These are phyloP conservation scores for Shinisaurus crocodilurus DNA, from an alignment of 2,113 vertebrate species.

Conservation along the genomic window DNA sequence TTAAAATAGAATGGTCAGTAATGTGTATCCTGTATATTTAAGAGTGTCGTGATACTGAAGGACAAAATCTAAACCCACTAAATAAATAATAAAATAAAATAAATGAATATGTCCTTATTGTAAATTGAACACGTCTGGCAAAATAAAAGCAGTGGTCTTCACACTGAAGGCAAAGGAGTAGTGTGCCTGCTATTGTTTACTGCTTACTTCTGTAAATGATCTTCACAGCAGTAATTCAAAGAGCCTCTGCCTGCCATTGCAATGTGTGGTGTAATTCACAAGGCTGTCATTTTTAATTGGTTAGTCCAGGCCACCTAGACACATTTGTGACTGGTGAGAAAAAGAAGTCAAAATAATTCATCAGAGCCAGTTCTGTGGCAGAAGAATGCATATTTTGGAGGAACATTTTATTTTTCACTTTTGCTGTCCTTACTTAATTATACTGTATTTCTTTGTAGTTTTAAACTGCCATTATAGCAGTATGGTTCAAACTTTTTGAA, in stretches of 20 bases:
- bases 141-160: conserved; percentile 16
- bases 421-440: conserved; percentile 38
- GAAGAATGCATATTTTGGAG: conserved; percentile 12
- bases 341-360: conserved; percentile 26
- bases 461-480: conserved; percentile 25
- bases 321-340: not conserved
- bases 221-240: conserved; percentile 21
- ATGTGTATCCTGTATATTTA: not conserved
- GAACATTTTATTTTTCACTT: not conserved
- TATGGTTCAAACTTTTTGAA: conserved; percentile 2
- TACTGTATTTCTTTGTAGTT: not conserved
- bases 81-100: conserved; percentile 10
- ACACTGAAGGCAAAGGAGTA: not conserved
- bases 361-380: not conserved
- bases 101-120: not conserved
- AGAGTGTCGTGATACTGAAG: not conserved
- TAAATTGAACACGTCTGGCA: not conserved
- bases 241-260: not conserved
- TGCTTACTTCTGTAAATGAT: conserved; percentile 4
- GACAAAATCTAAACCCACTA: not conserved
- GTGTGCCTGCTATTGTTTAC: conserved; percentile 26
- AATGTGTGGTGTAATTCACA: conserved; percentile 33
- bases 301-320: conserved; percentile 29
- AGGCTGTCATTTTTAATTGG: conserved; percentile 36
- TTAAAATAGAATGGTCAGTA: not conserved